Evolutionary conservation across 1,140 invertebrate genomes (phyloP).

Genomic region (Bicyclus anynana): DNA sequence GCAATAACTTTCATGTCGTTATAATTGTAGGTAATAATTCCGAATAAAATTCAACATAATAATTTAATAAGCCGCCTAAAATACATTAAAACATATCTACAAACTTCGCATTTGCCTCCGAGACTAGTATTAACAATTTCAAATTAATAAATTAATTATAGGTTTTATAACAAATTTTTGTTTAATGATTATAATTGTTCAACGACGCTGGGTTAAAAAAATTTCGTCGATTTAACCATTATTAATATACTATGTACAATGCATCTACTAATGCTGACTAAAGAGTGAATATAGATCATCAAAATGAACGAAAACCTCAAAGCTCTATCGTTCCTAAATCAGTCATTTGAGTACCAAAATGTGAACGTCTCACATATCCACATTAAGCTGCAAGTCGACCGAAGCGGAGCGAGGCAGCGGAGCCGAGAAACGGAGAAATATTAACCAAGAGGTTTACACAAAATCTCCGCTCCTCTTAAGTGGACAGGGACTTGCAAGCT

Average conservation of each 20-base stretch:
- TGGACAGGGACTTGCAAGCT: no score
- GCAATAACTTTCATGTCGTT: conserved; percentile 20
- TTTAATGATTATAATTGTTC: conserved; percentile 59
- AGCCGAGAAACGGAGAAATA: no score
- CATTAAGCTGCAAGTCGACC: no score
- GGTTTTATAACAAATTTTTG: conserved; percentile 42
- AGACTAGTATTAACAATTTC: conserved; percentile 59
- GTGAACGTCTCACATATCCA: background rate
- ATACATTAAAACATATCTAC: conserved; percentile 9
- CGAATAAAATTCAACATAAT: background rate
- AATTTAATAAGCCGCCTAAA: conserved; percentile 6
- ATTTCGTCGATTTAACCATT: conserved; percentile 2
- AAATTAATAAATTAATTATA: conserved; percentile 54
- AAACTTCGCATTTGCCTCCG: conserved; percentile 20
- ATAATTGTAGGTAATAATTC: background rate
- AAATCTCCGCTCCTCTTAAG: no score
- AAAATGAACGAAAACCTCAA: background rate
- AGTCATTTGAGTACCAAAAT: background rate
- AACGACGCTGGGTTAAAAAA: conserved; percentile 16
- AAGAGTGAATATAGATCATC: conserved; percentile 5
- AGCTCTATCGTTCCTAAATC: conserved; percentile 5
- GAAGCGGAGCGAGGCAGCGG: no score
- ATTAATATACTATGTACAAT: conserved; percentile 22
- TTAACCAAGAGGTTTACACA: no score
- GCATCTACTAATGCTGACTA: conserved; percentile 21